These are phyloP conservation scores for Anneissia japonica DNA, from an alignment of 35 echinoderm and acorn worm species.

Conservation along the genomic window DNA sequence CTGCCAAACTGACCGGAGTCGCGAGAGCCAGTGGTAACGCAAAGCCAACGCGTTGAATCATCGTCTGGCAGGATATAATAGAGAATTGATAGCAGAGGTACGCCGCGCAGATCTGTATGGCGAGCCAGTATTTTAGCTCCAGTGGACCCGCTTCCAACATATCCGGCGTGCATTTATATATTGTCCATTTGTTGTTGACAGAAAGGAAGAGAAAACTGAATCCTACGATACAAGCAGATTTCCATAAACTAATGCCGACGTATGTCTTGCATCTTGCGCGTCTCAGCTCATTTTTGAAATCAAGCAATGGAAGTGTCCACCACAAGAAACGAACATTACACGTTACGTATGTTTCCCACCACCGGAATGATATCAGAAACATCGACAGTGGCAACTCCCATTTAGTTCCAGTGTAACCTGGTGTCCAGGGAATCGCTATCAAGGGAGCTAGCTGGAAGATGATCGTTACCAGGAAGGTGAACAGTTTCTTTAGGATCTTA, in stretches of 20 bases:
- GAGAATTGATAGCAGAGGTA: background rate
- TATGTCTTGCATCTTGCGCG: constrained; percentile 1
- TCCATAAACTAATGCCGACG: background rate
- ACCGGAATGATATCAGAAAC: background rate
- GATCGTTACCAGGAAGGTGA: background rate
- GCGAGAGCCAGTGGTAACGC: background rate
- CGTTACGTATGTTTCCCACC: background rate
- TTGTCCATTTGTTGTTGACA: background rate
- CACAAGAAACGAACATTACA: background rate
- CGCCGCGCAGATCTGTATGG: background rate
- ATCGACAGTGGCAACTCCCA: background rate
- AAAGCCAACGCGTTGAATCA: background rate
- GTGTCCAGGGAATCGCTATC: background rate
- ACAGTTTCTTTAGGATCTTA: background rate
- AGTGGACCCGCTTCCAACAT: background rate
- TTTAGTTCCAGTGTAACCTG: background rate
- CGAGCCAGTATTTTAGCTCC: background rate
- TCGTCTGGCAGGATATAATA: background rate
- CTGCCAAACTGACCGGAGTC: background rate
- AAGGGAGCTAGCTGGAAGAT: background rate
- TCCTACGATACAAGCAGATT: background rate
- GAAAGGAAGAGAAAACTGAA: background rate
- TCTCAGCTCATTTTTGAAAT: background rate
- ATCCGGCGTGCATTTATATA: background rate
- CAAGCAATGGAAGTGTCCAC: background rate